A percentile compares a stretch with the other conserved stretches of the same genome.
phyloP scores from a whole-genome alignment of 2,113 vertebrate genomes.

The Apus apus region DNA sequence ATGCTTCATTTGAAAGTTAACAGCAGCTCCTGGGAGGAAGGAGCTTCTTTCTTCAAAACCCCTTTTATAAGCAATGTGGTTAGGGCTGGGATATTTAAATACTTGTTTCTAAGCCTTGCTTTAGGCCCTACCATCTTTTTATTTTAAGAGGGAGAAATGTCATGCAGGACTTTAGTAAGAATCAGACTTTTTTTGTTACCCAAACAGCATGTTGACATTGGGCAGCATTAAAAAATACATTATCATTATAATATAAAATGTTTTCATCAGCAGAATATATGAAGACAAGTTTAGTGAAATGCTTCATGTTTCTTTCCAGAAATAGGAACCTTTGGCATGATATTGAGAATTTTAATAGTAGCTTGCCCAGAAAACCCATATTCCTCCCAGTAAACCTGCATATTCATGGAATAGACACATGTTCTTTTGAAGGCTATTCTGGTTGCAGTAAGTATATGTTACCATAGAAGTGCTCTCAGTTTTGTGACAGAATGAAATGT shows the following conservation, averaged over 20 bases:
- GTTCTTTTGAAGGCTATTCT: background rate
- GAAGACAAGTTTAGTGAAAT: background rate
- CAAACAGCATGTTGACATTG: background rate
- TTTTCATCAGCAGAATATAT: background rate
- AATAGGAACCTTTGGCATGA: background rate
- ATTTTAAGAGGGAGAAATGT: background rate
- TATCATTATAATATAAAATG: background rate
- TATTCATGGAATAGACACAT: background rate
- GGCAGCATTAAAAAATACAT: background rate
- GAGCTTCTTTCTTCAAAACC: constrained; percentile 22
- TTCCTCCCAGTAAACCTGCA: background rate
- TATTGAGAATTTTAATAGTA: background rate
- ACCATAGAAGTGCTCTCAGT: background rate
- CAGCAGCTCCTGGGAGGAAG: constrained; percentile 38
- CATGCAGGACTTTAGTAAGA: background rate
- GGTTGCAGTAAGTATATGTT: background rate
- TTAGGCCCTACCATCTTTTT: background rate
- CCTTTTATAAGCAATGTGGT: constrained; percentile 28
- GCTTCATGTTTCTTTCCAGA: background rate
- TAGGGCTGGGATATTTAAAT: constrained; percentile 28
- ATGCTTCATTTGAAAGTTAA: constrained; percentile 62
- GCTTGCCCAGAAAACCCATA: background rate
- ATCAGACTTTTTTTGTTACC: background rate
- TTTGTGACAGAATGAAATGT: background rate
- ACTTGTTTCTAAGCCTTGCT: background rate